These are phyloP conservation scores for Microcaecilia unicolor DNA, from an alignment of 2,797 vertebrate species.

Conservation along the genomic window DNA sequence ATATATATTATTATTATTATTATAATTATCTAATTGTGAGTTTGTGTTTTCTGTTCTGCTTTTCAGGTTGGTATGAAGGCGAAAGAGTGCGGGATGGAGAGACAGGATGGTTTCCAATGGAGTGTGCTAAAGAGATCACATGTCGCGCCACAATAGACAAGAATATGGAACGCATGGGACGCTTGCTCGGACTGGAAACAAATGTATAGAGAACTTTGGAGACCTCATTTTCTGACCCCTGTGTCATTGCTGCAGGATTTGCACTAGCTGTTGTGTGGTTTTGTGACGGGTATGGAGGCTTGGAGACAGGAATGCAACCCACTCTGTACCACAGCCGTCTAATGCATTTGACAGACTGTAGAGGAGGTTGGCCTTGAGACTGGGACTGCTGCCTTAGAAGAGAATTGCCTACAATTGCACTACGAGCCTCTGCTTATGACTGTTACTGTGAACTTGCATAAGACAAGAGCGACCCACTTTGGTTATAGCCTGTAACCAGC, in stretches of 20 bases:
- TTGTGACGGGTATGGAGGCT: neutral
- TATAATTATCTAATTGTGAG: no score
- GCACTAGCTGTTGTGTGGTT: slow-evolving; percentile 20
- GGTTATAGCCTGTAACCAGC: no score
- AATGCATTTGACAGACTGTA: neutral
- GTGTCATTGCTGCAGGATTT: slow-evolving; percentile 3
- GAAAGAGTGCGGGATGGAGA: slow-evolving; percentile 84
- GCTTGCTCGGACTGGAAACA: slow-evolving; percentile 85
- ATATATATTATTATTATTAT: no score
- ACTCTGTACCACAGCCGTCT: neutral
- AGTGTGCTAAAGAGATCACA: slow-evolving; percentile 81
- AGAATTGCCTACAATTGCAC: no score
- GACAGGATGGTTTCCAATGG: slow-evolving; percentile 84
- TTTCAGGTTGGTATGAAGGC: slow-evolving; percentile 87
- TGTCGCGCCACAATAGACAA: slow-evolving; percentile 83
- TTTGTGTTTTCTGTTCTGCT: no score
- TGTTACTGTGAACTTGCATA: no score
- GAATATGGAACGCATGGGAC: slow-evolving; percentile 94
- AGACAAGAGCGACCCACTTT: no score
- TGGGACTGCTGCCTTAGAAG: neutral
- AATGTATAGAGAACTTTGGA: slow-evolving; percentile 74
- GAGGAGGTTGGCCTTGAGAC: no score
- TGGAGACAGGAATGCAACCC: neutral
- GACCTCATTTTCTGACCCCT: rapidly evolving
- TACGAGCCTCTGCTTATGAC: no score